Evolutionary conservation across 1,140 invertebrate genomes (phyloP).

Genomic region (Ceratosolen solmsi): DNA sequence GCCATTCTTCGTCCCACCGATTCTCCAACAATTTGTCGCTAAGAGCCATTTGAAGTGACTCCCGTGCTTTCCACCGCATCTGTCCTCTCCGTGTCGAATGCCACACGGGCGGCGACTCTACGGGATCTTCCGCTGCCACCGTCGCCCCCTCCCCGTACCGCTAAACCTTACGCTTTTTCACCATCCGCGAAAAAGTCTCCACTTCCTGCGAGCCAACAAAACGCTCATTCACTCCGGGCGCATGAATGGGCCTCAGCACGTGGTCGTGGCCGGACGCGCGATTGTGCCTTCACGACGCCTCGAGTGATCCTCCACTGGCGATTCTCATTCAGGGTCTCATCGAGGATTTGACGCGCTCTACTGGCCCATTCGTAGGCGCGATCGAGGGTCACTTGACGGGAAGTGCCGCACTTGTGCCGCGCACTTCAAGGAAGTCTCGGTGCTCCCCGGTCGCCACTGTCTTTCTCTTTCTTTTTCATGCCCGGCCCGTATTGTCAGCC

Average conservation of each 20-base stretch:
- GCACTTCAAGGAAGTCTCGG: conserved; percentile 46
- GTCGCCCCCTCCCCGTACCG: not conserved
- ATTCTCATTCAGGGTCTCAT: conserved; percentile 65
- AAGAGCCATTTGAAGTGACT: conserved; percentile 40
- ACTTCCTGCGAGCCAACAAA: conserved; percentile 43
- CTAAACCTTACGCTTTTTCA: conserved; percentile 22
- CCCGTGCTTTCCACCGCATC: conserved; percentile 54
- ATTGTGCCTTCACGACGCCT: conserved; percentile 21
- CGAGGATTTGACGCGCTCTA: conserved; percentile 63
- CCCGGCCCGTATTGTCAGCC: not conserved
- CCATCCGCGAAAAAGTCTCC: conserved; percentile 54
- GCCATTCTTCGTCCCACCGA: not conserved
- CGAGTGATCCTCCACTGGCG: conserved; percentile 64
- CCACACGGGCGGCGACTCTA: conserved; percentile 36
- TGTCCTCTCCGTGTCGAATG: conserved; percentile 61
- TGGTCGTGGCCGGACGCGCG: conserved; percentile 11
- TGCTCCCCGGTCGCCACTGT: not conserved
- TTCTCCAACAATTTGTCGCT: conserved; percentile 45
- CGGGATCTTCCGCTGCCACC: not conserved
- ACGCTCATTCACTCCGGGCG: not conserved
- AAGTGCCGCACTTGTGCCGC: conserved; percentile 50
- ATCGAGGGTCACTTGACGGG: conserved; percentile 64
- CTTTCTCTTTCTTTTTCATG: not conserved
- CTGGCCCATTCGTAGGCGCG: conserved; percentile 55
- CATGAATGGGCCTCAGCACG: conserved; percentile 37